Evolutionary conservation across 2,888 invertebrate species (phyloP).

Genomic region (Stegophylla sp.): DNA sequence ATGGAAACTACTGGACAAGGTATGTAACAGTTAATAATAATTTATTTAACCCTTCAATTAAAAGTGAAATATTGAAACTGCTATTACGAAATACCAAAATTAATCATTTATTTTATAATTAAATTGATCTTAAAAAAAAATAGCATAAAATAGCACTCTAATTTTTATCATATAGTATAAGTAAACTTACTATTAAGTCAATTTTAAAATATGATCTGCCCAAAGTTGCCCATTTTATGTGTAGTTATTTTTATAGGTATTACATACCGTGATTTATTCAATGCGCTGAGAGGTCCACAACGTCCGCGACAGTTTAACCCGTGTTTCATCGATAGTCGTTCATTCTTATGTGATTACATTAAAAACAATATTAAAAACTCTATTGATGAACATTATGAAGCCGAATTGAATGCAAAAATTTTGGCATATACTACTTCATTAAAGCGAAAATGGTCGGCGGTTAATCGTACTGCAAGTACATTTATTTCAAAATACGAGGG

Average conservation of each 20-base stretch:
- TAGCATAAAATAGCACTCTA: neutral
- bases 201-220: conserved; percentile 19
- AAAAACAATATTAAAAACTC: neutral
- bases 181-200: neutral
- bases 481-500: too few relatives aligned
- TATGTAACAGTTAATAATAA: too few relatives aligned
- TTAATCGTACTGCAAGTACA: neutral
- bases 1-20: too few relatives aligned
- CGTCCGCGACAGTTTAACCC: neutral
- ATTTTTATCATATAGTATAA: neutral
- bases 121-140: neutral
- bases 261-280: conserved; percentile 15
- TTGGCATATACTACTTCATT: neutral
- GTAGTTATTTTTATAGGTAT: neutral
- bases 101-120: neutral
- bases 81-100: neutral
- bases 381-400: conserved; percentile 12
- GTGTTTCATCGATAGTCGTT: neutral
- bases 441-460: conserved; percentile 8
- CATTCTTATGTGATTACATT: conserved; percentile 8
- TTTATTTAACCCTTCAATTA: neutral
- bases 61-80: neutral
- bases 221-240: neutral
- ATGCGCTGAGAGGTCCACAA: neutral
- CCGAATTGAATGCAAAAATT: neutral